Percentiles rank a stretch among this genome's conserved stretches.
These are phyloP conservation scores for Anniella stebbinsi DNA, from an alignment of 2,797 vertebrate species.

Conservation along the genomic window DNA sequence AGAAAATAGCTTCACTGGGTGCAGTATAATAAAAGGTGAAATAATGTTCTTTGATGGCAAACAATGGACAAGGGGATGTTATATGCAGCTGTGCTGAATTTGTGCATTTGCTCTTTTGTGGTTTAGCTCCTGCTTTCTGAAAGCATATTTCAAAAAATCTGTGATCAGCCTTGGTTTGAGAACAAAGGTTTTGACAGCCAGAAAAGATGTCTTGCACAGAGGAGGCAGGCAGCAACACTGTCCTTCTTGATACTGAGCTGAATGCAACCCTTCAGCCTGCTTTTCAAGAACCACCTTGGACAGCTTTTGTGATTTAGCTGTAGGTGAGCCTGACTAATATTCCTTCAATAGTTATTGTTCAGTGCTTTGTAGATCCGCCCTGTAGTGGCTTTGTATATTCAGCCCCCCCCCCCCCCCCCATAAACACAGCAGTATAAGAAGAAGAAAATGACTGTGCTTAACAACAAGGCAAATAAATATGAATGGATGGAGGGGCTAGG, in stretches of 20 bases:
- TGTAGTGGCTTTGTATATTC: constrained; percentile 3
- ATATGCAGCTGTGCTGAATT: constrained; percentile 38
- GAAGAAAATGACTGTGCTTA: neutral
- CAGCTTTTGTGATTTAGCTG: constrained; percentile 43
- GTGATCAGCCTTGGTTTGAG: constrained; percentile 61
- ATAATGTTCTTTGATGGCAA: constrained; percentile 35
- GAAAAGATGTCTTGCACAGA: constrained; percentile 62
- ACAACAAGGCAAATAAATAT: neutral
- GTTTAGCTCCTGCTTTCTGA: constrained; percentile 53
- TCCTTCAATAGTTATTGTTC: constrained; percentile 46
- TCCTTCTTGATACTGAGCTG: constrained; percentile 59
- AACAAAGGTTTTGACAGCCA: constrained; percentile 81
- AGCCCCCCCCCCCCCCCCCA: too few species aligned
- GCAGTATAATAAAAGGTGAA: neutral
- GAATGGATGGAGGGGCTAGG: neutral
- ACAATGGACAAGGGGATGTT: constrained; percentile 11
- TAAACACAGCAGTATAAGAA: neutral
- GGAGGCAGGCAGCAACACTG: constrained; percentile 49
- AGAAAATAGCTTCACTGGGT: constrained; percentile 59
- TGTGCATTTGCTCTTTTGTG: constrained; percentile 49
- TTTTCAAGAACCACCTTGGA: constrained; percentile 30
- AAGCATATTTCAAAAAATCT: constrained; percentile 49
- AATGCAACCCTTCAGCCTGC: constrained; percentile 21
- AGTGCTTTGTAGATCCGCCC: constrained; percentile 51
- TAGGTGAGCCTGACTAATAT: constrained; percentile 66